Conservation (phyloP, 2,888 invertebrate genomes). For the Orchestes rusci region DNA sequence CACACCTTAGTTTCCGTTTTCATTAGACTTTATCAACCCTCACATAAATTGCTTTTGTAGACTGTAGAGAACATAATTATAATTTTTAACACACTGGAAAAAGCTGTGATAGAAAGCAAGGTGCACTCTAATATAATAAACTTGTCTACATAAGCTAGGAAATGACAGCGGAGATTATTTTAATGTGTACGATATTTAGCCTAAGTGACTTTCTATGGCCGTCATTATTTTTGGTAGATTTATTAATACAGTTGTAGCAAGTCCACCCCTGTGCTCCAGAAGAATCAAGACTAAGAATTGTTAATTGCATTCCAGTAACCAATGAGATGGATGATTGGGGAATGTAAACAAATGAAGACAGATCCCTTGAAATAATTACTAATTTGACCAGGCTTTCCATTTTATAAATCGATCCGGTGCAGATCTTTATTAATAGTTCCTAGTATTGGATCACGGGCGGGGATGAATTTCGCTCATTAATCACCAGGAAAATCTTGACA, state of each 20-base stretch:
- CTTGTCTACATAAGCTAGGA: conserved; percentile 7
- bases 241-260: no score
- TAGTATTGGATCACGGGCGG: conserved; percentile 28
- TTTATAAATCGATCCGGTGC: conserved; percentile 33
- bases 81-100: no score
- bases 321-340: conserved; percentile 48
- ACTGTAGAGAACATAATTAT: no score
- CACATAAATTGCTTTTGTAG: no score
- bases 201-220: conserved; percentile 13
- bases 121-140: conserved; percentile 7
- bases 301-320: conserved; percentile 47
- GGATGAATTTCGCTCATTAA: conserved; percentile 18
- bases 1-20: conserved; percentile 43
- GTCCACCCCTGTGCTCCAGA: no score
- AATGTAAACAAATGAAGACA: conserved; percentile 45
- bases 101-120: no score
- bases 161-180: conserved; percentile 10
- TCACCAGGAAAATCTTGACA: conserved; percentile 17
- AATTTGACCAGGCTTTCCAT: conserved; percentile 46
- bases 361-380: conserved; percentile 45
- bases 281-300: conserved; percentile 28
- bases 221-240: conserved; percentile 11
- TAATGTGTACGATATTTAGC: conserved; percentile 11
- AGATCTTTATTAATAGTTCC: conserved; percentile 35
- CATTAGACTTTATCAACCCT: no score